These are phyloP conservation scores for Myotis findleyi DNA, from an alignment of 2,797 vertebrate species.

Conservation along the genomic window DNA sequence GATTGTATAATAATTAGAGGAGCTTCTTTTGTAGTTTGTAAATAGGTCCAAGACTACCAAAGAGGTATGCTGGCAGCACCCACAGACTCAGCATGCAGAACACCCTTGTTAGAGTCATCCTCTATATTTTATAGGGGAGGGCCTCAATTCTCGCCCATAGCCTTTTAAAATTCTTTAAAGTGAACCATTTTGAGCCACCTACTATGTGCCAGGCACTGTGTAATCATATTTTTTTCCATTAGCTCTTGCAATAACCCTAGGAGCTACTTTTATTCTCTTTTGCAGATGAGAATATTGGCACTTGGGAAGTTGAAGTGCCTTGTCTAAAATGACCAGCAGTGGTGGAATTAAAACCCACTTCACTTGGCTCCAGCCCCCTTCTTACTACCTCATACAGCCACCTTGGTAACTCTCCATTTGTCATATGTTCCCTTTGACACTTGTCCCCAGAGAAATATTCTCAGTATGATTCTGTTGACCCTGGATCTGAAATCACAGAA, in stretches of 20 bases:
- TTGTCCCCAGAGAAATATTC: constrained; percentile 6
- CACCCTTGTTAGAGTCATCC: background rate
- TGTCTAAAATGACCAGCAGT: constrained; percentile 43
- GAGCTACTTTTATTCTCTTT: constrained; percentile 47
- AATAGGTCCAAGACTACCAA: background rate
- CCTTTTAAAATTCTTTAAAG: background rate
- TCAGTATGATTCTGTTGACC: constrained; percentile 6
- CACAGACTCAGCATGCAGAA: background rate
- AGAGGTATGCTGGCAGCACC: background rate
- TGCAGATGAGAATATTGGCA: constrained; percentile 24
- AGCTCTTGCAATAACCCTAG: background rate
- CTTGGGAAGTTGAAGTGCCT: constrained; percentile 21
- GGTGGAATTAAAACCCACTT: constrained; percentile 42
- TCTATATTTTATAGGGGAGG: background rate
- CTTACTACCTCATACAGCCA: background rate
- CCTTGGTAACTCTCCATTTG: background rate
- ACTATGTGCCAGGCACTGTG: background rate
- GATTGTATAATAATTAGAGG: background rate
- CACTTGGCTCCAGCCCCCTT: constrained; percentile 1
- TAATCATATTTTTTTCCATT: background rate
- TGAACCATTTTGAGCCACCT: background rate
- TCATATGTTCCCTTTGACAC: background rate
- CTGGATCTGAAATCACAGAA: constrained; percentile 12
- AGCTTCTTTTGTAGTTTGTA: background rate
- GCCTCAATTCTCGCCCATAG: background rate